Percentiles rank a stretch among this genome's conserved stretches.
phyloP scores from a whole-genome alignment of 2,113 vertebrate species.

The Nothoprocta pentlandii region DNA sequence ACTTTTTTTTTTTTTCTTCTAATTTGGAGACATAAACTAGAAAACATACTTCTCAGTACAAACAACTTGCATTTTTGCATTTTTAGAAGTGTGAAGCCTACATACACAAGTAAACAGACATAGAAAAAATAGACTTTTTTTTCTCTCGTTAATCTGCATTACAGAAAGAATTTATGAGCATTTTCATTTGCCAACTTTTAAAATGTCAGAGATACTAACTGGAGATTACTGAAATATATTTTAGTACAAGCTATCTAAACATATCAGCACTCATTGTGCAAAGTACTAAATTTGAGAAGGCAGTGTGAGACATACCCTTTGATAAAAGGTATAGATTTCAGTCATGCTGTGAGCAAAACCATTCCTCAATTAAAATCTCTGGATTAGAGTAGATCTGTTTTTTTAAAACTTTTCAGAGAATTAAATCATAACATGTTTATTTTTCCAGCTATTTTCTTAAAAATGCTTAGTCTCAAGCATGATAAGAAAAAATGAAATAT shows the following conservation, averaged over 20 bases:
- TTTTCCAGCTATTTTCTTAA: not conserved
- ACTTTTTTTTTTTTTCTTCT: not conserved
- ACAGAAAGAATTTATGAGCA: not conserved
- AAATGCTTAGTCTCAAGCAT: not conserved
- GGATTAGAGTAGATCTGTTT: not conserved
- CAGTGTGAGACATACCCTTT: constrained; percentile 9
- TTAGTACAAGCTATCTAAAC: constrained; percentile 30
- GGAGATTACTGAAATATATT: not conserved
- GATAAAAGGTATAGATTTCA: not conserved
- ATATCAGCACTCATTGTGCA: not conserved
- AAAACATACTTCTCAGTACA: not conserved
- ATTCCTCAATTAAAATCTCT: not conserved
- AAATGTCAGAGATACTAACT: not conserved
- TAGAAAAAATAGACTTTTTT: not conserved
- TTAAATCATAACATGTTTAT: too few relatives aligned
- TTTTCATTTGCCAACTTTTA: not conserved
- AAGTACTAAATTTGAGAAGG: constrained; percentile 25
- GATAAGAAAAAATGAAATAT: not conserved
- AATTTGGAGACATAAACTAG: not conserved
- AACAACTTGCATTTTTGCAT: not conserved
- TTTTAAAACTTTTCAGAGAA: not conserved
- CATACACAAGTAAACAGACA: not conserved
- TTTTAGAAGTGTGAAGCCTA: not conserved
- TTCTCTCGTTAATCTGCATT: not conserved
- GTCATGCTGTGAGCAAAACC: not conserved